Evolutionary conservation across 37 sponge, comb jelly and placozoan genomes (phyloP).

Genomic region (Axinella damicornis): DNA sequence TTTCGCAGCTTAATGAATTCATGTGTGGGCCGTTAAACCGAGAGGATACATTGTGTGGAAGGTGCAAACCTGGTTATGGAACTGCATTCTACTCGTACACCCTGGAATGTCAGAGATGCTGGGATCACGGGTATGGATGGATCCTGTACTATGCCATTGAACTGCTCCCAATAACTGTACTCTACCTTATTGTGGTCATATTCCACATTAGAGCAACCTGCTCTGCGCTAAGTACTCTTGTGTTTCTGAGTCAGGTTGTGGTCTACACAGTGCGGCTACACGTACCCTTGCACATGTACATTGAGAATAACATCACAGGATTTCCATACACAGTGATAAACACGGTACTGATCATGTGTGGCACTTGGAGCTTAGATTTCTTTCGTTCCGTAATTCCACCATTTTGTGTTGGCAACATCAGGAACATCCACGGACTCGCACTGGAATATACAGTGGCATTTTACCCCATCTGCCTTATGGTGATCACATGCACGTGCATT

Average conservation of each 20-base stretch:
- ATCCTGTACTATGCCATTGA: conserved; percentile 10
- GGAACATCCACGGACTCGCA: conserved; percentile 17
- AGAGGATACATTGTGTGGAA: neutral
- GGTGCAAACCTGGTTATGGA: neutral
- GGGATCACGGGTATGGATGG: neutral
- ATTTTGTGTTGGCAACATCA: conserved; percentile 49
- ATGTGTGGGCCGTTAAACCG: conserved; percentile 24
- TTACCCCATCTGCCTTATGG: neutral
- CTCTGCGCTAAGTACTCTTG: neutral
- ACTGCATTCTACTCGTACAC: conserved; percentile 5
- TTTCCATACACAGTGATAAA: neutral
- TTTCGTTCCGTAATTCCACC: conserved; percentile 29
- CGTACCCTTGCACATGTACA: no score
- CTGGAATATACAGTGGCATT: neutral
- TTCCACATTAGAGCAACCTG: conserved; percentile 17
- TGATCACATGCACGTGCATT: neutral
- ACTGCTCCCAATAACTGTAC: neutral
- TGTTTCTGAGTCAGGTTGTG: conserved; percentile 15
- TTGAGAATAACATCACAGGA: no score
- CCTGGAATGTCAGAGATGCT: conserved; percentile 12
- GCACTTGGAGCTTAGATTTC: conserved; percentile 63
- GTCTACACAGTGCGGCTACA: neutral
- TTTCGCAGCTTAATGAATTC: conserved; percentile 14
- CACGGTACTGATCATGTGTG: conserved; percentile 1
- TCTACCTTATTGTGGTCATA: neutral